Evolutionary conservation across 2,113 vertebrate genomes (phyloP).

Genomic region (Paramisgurnus dabryanus): DNA sequence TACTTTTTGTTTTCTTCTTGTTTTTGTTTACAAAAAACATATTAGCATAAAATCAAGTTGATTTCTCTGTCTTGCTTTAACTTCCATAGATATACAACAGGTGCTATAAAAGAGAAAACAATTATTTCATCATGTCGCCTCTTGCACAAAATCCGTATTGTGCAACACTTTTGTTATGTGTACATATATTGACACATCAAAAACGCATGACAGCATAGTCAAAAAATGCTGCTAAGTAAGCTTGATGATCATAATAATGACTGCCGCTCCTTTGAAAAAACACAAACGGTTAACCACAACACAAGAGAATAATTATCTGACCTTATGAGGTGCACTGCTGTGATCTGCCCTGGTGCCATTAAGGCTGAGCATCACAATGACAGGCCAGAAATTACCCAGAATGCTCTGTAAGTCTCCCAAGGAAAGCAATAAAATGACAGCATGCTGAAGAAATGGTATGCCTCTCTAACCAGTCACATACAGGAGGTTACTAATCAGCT

Average conservation of each 20-base stretch:
- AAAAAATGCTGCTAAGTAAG: background rate
- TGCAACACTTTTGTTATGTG: conserved; percentile 61
- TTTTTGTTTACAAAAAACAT: background rate
- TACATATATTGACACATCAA: conserved; percentile 56
- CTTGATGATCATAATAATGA: background rate
- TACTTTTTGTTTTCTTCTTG: background rate
- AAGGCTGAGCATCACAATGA: conserved; percentile 58
- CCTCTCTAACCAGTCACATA: conserved; percentile 65
- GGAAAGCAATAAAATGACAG: conserved; percentile 71
- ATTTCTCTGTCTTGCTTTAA: background rate
- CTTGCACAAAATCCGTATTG: conserved; percentile 39
- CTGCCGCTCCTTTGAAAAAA: background rate
- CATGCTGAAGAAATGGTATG: conserved; percentile 74
- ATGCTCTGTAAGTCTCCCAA: conserved; percentile 61
- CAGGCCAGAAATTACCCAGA: conserved; percentile 62
- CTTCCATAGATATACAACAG: conserved; percentile 3
- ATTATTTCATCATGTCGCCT: background rate
- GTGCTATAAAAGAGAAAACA: background rate
- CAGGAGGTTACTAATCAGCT: conserved; percentile 73
- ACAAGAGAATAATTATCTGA: background rate
- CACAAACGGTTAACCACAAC: conserved; percentile 4
- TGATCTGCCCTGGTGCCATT: conserved; percentile 59
- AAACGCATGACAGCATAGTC: background rate
- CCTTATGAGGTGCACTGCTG: conserved; percentile 45
- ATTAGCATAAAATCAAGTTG: background rate